phyloP scores from a whole-genome alignment of 2,797 vertebrate species.

The Rhincodon typus region DNA sequence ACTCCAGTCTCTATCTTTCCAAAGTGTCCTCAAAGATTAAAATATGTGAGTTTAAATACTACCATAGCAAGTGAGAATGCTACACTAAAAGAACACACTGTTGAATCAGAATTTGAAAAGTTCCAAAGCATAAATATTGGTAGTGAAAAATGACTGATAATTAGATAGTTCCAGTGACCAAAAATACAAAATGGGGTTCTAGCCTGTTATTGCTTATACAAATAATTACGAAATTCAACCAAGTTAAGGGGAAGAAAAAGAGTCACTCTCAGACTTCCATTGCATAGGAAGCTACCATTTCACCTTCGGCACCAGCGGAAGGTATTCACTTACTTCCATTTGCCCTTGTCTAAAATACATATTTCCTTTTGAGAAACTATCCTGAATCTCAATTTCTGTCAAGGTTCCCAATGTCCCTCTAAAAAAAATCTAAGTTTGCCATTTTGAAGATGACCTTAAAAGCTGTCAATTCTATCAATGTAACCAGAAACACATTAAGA shows the following conservation, averaged over 20 bases:
- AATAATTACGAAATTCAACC: neutral
- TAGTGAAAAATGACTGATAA: neutral
- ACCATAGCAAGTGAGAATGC: neutral
- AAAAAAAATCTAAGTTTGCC: neutral
- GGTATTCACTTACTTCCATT: neutral
- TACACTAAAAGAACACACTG: neutral
- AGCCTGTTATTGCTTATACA: neutral
- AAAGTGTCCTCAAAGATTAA: too few species aligned
- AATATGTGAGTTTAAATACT: too few species aligned
- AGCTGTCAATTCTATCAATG: neutral
- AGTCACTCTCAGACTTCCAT: neutral
- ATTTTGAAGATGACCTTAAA: neutral
- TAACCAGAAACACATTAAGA: neutral
- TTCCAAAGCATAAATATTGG: neutral
- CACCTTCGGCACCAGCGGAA: neutral
- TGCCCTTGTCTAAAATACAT: neutral
- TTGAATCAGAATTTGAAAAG: neutral
- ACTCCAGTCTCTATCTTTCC: neutral
- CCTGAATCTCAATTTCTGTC: neutral
- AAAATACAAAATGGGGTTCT: neutral
- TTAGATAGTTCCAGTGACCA: neutral
- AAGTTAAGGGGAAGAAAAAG: neutral
- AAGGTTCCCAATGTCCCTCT: neutral
- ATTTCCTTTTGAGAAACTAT: neutral
- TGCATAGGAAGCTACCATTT: neutral